These are phyloP conservation scores for Peromyscus attwateri DNA, from an alignment of 2,797 vertebrate genomes.

Conservation along the genomic window DNA sequence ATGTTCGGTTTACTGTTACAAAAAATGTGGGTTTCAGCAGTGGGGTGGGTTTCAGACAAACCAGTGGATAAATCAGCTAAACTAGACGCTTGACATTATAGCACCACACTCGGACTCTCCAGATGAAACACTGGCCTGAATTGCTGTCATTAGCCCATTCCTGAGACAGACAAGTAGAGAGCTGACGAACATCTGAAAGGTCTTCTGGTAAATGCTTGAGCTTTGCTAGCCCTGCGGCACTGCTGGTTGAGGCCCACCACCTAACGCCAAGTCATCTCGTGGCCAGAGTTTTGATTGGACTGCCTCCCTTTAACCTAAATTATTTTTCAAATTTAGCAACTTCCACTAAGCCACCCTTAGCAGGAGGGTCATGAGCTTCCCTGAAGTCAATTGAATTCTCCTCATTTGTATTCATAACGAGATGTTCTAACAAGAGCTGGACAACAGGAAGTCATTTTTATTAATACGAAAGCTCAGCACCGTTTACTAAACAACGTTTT, in stretches of 20 bases:
- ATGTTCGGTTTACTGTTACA: not conserved
- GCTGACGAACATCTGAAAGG: not conserved
- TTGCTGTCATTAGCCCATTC: not conserved
- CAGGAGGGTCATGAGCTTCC: constrained; percentile 69
- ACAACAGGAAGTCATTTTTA: constrained; percentile 66
- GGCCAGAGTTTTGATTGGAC: constrained; percentile 39
- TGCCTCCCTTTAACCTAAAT: constrained; percentile 58
- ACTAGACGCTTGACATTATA: not conserved
- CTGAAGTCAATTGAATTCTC: constrained; percentile 79
- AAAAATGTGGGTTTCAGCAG: not conserved
- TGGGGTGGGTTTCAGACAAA: not conserved
- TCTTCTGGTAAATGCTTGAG: not conserved
- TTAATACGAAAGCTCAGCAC: constrained; percentile 56
- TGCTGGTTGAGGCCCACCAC: not conserved
- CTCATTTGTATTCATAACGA: constrained; percentile 73
- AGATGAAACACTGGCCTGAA: not conserved
- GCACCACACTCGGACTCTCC: not conserved
- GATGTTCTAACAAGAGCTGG: constrained; percentile 55
- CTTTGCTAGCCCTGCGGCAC: not conserved
- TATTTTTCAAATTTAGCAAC: constrained; percentile 74
- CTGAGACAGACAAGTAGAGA: not conserved
- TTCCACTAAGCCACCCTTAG: constrained; percentile 73
- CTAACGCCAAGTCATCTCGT: not conserved
- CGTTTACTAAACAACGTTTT: constrained; percentile 69
- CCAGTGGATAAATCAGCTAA: not conserved